Evolutionary conservation across 2,797 vertebrate species (phyloP), one percentile per base, ranked within the genome.

Genomic region (Rallus crepitans): DNA sequence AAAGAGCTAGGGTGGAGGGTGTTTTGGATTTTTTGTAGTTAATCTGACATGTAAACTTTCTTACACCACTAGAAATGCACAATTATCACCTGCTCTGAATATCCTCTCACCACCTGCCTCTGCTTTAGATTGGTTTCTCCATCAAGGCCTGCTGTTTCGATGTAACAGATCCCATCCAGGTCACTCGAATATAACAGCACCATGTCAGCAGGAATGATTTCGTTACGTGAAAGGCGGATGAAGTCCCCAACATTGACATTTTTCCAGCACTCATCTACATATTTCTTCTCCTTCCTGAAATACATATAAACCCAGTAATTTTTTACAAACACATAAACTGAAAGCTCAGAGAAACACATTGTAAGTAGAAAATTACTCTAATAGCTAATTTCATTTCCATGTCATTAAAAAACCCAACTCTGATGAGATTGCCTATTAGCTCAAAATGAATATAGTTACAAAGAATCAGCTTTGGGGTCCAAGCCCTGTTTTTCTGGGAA

Each of bases 81-180:
- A 85, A 64, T 73, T 85, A 68, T 94, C 92, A 99, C 98, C 98
- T 98, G 98, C 85, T 98, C 98, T 66, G 95, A 93, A 55, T 97
- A 98, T 88, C 98, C 98, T 82, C 98, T 98, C 56, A 99, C 99
- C 94, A 99, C 99, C 97, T 99, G 98, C 82, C 98, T 99, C 98
- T 99, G 99, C 86, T 99, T 99, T 90, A 99, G 98, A 93, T 99
- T 99, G 92, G 98, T 99, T 97, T 99, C 99, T 82, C 99, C 99
- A 12, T 99, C 99, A 87, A 99, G 98, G 92, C 99, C 98, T 52
- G 99, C 98, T 0, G 99, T 99, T 96, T 99, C 99, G 11, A 99
- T 98, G 95, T 99, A 99, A 94, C 99, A 99, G 90, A 99, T 98
- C 16, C 99, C 99, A 73, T 98, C 98, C 2, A 97, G 98, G 96